These are phyloP conservation scores for Mionectes macconnelli DNA, from an alignment of 2,113 vertebrate genomes.

Conservation along the genomic window DNA sequence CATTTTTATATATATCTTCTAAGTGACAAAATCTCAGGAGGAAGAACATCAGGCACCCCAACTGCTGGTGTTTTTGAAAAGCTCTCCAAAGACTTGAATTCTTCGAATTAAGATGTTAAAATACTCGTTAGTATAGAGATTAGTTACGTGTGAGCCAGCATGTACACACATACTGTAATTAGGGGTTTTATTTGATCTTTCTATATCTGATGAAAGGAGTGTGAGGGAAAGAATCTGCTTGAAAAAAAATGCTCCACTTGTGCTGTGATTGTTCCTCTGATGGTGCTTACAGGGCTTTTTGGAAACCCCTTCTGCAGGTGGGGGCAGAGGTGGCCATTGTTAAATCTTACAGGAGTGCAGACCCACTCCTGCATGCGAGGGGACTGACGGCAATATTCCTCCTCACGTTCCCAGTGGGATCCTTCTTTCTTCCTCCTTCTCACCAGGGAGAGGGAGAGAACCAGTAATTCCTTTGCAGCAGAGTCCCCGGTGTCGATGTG, in stretches of 20 bases:
- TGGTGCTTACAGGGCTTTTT: not conserved
- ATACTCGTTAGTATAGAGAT: not conserved
- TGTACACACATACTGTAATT: not conserved
- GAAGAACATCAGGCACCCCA: conserved; percentile 18
- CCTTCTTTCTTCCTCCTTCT: not conserved
- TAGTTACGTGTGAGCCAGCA: not conserved
- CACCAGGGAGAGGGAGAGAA: not conserved
- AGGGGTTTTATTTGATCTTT: not conserved
- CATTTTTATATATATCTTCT: not conserved
- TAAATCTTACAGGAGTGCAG: not conserved
- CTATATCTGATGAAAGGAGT: not conserved
- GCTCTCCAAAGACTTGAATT: conserved; percentile 30
- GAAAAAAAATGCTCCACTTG: not conserved
- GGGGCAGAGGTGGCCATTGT: fast-evolving
- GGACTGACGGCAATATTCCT: not conserved
- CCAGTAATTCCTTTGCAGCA: not conserved
- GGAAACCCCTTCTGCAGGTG: not conserved
- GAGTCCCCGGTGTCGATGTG: not conserved
- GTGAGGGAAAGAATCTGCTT: not conserved
- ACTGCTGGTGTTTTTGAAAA: conserved; percentile 3
- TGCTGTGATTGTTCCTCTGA: not conserved
- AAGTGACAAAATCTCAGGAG: conserved; percentile 7
- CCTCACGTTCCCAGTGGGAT: not conserved
- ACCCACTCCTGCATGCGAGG: not conserved
- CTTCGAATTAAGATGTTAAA: not conserved